Percentiles rank a stretch among this genome's conserved stretches.
Conservation (phyloP, 2,797 vertebrate species). For the Enteromius afrohamiltoni region DNA sequence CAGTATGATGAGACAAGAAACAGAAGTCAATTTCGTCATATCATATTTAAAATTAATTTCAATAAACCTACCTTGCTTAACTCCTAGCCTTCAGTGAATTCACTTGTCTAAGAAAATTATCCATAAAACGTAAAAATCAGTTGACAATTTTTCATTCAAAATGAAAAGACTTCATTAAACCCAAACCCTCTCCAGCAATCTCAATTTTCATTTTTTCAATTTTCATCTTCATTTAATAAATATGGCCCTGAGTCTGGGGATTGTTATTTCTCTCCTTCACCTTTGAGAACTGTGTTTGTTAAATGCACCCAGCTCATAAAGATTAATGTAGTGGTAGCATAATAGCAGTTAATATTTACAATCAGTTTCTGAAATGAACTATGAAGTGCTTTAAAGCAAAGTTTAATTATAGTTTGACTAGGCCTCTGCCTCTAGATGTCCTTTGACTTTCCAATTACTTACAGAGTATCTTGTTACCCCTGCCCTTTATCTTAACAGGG, state of each 20-base stretch:
- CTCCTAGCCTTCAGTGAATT: neutral
- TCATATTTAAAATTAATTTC: neutral
- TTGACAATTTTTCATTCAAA: neutral
- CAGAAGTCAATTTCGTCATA: neutral
- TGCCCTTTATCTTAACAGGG: constrained; percentile 13
- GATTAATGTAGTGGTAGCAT: neutral
- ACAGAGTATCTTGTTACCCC: neutral
- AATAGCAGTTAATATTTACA: neutral
- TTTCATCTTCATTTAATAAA: neutral
- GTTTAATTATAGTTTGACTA: constrained; percentile 23
- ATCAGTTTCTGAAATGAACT: neutral
- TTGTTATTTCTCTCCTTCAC: constrained; percentile 5
- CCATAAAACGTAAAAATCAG: neutral
- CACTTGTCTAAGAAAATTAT: neutral
- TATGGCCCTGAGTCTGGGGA: neutral
- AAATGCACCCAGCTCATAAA: neutral
- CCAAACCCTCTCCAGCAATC: neutral
- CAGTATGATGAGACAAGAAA: neutral
- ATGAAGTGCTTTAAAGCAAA: neutral
- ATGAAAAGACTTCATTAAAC: neutral
- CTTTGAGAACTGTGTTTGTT: neutral
- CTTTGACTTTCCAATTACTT: constrained; percentile 12
- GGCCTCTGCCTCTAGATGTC: neutral
- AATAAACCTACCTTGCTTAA: neutral
- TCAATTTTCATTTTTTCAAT: neutral